Evolutionary conservation across 2,797 vertebrate genomes (phyloP), one percentile per base, ranked within the genome.

Genomic region (Brachyrhaphis roseni): DNA sequence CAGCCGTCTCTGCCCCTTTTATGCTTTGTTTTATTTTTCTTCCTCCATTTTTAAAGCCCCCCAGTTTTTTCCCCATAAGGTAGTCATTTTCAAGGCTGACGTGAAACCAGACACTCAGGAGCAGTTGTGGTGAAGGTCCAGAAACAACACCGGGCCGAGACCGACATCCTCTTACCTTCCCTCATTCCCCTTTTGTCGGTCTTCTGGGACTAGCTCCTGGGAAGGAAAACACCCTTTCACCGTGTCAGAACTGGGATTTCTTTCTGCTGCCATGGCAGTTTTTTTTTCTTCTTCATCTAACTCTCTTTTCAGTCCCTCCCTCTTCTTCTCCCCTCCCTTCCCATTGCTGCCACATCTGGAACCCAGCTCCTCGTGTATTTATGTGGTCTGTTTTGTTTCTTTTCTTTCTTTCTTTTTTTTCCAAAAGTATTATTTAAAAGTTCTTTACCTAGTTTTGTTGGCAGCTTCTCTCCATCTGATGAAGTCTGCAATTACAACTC

Each of bases 281-380:
- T 71, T 28, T 45, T 64, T 64, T 39, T 51, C 49, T 10, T 51
- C 20, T 51, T 86, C 89, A 88, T 91, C 91, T 86, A 81, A 75
- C 79, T 82, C 73, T 82, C 72, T 68, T 75, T 78, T 83, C 86
- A 81, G 76, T 83, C 82, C 83, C 88, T 86, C 86, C 88, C 82
- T 83, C 86, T 74, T 74, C 84, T 84, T 70, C 72, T 84, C 80
- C 82, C 77, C 87, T 80, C 82, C 82, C 88, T 4, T 89, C 84
- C 72, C 70, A 84, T 71, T 75, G 68, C 87, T 81, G 81, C 89
- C 90, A 95, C 96, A 96, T 96, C 95, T 96, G 96, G 95, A 95
- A 93, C 92, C 94, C 94, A 95, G 95, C 89, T 93, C 89, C 92
- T 88, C 89, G 89, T 95, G 94, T 95, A 95, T 95, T 95, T 94